Base-by-base conservation (phyloP, 2,797 vertebrate species). In the Austrolebias charrua region DNA sequence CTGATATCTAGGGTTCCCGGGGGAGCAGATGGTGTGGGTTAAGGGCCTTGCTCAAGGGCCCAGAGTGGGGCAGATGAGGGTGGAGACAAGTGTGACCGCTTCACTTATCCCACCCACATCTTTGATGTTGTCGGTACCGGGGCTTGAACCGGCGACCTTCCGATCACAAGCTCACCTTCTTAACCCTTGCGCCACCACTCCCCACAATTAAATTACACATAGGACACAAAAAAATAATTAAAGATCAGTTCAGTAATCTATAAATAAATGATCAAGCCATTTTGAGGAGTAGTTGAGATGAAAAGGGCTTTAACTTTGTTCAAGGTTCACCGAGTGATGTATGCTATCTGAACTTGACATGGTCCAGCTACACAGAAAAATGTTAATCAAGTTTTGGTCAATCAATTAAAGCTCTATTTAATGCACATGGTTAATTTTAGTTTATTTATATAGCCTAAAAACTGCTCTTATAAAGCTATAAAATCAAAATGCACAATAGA, bases 401-500 rank as follows among this genome's bases (percentile, higher is more conserved):
- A 56, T 58, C 38, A 50, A 68, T 28, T 8, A 18, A 43, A 50
- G 10, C 38, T 48, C 51, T 18, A 18, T 7, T 3, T 10, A 18
- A 24, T 31, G 48, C 40, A 9, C 9, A 9, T 28, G 45, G 24
- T 31, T 61, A 15, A 61, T 70, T 67, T 47, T 47, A 19, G 33
- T 15, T 38, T 12, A 1, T 50, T 12, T 61, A 20, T 33, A 29
- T 15, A 8, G 51, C 50, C 35, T 5, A 0, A 2, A 49, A 53
- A 69, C 50, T 24, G 40, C 46, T 66, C 45, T 20, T 19, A 65
- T 59, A 55, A 69, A 63, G 44, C 53, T 42, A 53, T 38, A 56
- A 77, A 75, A 63, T 54, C 74, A 55, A 19, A 50, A 29, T 0
- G 44, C 13, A 45, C 69, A 77, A 67, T 62, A 61, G 69, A 46